Evolutionary conservation across 2,113 vertebrate genomes (phyloP), one percentile per base, ranked within the genome.

Genomic region (Archocentrus centrarchus): DNA sequence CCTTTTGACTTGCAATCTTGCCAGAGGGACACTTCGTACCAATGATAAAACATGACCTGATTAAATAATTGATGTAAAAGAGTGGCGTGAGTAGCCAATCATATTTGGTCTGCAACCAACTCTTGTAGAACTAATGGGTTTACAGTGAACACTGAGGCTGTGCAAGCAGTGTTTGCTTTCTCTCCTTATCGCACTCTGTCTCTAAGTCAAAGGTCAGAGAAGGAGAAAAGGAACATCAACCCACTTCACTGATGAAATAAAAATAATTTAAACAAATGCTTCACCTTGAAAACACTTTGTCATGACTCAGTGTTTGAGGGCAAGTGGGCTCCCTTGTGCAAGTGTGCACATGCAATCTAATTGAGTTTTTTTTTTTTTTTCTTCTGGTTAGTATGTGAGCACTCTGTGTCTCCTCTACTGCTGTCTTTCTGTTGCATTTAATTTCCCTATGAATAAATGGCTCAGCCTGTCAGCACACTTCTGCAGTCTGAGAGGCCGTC

Each of bases 71-170:
- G 61, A 84, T 81, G 83, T 66, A 58, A 50, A 79, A 27, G 39
- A 62, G 13, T 3, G 5, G 55, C 78, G 41, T 70, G 63, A 80
- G 64, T 61, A 70, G 75, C 53, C 77, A 75, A 59, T 90, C 63
- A 58, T 75, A 39, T 85, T 81, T 85, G 66, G 84, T 60, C 61
- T 13, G 3, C n/a, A 39, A 80, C 68, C 89, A 79, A 75, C 50
- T 80, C 79, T n/a, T 68, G 81, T 73, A 55, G 85, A 80, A 73
- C 81, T 86, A 86, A 91, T 86, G 86, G 81, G 79, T 86, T 91
- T 91, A 89, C 15, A 47, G 60, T 83, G 37, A 79, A 76, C 37
- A 44, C 39, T 8, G 57, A 70, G 53, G 6, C 58, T 47, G 59
- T 18, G 59, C 4, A 64, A 81, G 58, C 53, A 9, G 0, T 44